Evolutionary conservation across 2,113 vertebrate genomes (phyloP), one percentile per base, ranked within the genome.

Genomic region (Mola mola): DNA sequence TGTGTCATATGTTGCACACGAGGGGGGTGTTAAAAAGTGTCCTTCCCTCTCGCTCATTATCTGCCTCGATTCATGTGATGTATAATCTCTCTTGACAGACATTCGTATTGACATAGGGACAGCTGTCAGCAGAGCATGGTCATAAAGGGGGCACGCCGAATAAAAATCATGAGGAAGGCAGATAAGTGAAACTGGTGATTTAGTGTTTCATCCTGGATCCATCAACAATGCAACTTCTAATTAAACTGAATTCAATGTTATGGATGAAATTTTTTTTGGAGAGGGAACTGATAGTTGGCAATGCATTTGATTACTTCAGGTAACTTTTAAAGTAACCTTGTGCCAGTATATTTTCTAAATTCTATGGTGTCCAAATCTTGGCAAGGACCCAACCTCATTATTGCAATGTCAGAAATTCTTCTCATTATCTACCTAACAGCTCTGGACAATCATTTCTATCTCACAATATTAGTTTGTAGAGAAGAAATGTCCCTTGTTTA

Each of bases 1-100:
- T 74, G 87, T 86, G 86, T 90, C 87, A 83, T 88, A 85, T 87
- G 87, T 84, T 84, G 83, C 87, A 79, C 87, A 85, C 82, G 22
- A 53, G 83, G 82, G 83, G 87, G 82, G 84, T 81, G 81, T 84
- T 84, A 88, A 87, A 84, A 88, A 88, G 81, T 82, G 85, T 82
- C 85, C 83, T 85, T 89, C 87, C 81, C 81, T 86, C 77, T 79
- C 82, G 86, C 87, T 90, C 87, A 90, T 89, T 90, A 89, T 89
- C 78, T 80, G 83, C 82, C 83, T 85, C 74, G 81, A 88, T 88
- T 87, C 82, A 85, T 84, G 87, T 88, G 88, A 88, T 84, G 85
- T 86, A 85, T 87, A 85, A 89, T 89, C 85, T 88, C 85, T 87
- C 85, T 42, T 87, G 85, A 89, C 83, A 89, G 85, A 87, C 85